Conservation (phyloP, 2,797 vertebrate species). For the Cetoscarus ocellatus region DNA sequence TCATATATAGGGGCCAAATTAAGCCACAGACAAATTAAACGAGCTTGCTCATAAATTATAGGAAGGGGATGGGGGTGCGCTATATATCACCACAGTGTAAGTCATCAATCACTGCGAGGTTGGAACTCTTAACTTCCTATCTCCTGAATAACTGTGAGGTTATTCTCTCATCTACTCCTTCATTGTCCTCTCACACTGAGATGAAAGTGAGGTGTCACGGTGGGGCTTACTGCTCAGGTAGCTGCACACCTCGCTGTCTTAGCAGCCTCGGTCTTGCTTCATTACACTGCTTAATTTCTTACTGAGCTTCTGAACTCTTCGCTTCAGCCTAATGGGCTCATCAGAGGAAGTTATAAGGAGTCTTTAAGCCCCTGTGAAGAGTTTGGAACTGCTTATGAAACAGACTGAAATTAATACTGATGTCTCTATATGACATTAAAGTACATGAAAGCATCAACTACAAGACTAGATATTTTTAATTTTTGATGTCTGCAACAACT, state of each 20-base stretch:
- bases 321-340: constrained; percentile 22
- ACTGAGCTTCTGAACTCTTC: constrained; percentile 35
- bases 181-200: constrained; percentile 28
- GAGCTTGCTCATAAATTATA: constrained; percentile 81
- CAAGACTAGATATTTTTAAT: too few species aligned
- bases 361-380: constrained; percentile 2
- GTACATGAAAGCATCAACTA: too few species aligned
- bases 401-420: too few species aligned
- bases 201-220: constrained; percentile 44
- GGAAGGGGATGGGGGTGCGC: constrained; percentile 42
- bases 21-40: constrained; percentile 81
- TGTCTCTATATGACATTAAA: too few species aligned
- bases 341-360: constrained; percentile 18
- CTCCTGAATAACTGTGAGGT: constrained; percentile 48
- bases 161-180: constrained; percentile 49
- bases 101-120: constrained; percentile 78
- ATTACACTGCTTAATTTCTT: constrained; percentile 47
- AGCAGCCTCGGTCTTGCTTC: constrained; percentile 40
- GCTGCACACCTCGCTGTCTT: constrained; percentile 40
- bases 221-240: constrained; percentile 40
- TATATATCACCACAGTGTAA: constrained; percentile 74
- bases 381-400: too few species aligned
- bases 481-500: too few species aligned
- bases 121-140: constrained; percentile 56
- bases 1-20: constrained; percentile 76